Evolutionary conservation across 1,140 invertebrate species (phyloP).

Genomic region (Lasioglossum albipes): DNA sequence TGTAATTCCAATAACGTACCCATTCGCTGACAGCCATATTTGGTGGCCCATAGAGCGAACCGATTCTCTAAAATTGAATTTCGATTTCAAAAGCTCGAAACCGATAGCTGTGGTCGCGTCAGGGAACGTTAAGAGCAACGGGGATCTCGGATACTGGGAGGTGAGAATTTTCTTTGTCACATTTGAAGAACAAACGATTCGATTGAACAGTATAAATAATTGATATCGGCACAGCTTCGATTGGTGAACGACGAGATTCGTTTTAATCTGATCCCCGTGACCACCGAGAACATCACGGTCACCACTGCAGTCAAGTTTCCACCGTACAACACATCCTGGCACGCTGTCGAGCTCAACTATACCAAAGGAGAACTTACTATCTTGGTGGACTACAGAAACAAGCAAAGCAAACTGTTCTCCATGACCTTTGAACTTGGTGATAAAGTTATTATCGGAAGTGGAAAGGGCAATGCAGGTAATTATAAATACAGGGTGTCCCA

Average conservation of each 20-base stretch:
- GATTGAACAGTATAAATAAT: too few relatives aligned
- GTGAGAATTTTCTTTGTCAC: slow-evolving; percentile 77
- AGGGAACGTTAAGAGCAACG: slow-evolving; percentile 86
- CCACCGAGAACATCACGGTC: slow-evolving; percentile 86
- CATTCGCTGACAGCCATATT: slow-evolving; percentile 92
- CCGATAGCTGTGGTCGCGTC: slow-evolving; percentile 92
- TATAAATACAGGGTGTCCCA: too few relatives aligned
- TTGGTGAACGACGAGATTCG: slow-evolving; percentile 90
- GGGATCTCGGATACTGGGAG: slow-evolving; percentile 91
- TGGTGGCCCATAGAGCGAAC: slow-evolving; percentile 89
- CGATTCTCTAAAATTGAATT: slow-evolving; percentile 87
- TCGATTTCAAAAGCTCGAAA: slow-evolving; percentile 93
- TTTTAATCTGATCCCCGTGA: slow-evolving; percentile 88
- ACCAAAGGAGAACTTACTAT: slow-evolving; percentile 86
- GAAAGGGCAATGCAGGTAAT: slow-evolving; percentile 82
- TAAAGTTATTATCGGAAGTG: slow-evolving; percentile 87
- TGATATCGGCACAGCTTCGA: slow-evolving; percentile 78
- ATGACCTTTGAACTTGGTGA: slow-evolving; percentile 81
- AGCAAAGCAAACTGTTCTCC: slow-evolving; percentile 84
- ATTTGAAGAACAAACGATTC: too few relatives aligned
- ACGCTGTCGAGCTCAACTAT: slow-evolving; percentile 89
- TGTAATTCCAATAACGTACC: slow-evolving; percentile 95
- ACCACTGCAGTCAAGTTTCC: slow-evolving; percentile 89
- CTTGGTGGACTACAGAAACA: slow-evolving; percentile 87
- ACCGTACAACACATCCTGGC: slow-evolving; percentile 87